A percentile compares a stretch with the other conserved stretches of the same genome.
phyloP scores from a whole-genome alignment of 2,888 invertebrate genomes.

The Meghimatium bilineatum region DNA sequence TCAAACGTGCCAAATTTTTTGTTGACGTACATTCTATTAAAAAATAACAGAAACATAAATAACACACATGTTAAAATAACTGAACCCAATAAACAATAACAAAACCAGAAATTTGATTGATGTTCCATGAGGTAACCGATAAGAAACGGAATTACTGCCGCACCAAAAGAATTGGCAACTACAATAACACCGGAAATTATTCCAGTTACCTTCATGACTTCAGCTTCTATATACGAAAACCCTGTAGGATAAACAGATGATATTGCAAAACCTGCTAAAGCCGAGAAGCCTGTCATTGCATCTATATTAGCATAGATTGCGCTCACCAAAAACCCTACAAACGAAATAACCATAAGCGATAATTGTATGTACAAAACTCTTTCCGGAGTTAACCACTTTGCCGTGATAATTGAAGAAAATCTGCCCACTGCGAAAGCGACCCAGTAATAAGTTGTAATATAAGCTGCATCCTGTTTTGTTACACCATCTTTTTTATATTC shows the following conservation, averaged over 20 bases:
- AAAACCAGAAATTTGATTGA: conserved; percentile 69
- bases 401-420: conserved; percentile 72
- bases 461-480: conserved; percentile 67
- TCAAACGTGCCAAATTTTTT: conserved; percentile 25
- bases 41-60: conserved; percentile 54
- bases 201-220: conserved; percentile 74
- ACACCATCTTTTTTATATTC: conserved; percentile 65
- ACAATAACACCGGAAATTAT: conserved; percentile 74
- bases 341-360: conserved; percentile 4
- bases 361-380: conserved; percentile 49
- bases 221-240: conserved; percentile 75
- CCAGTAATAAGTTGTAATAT: conserved; percentile 76
- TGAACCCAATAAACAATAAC: conserved; percentile 67
- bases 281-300: conserved; percentile 54
- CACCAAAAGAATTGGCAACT: conserved; percentile 74
- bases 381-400: conserved; percentile 69
- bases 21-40: conserved; percentile 35
- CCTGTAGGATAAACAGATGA: conserved; percentile 76
- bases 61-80: conserved; percentile 60
- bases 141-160: conserved; percentile 72
- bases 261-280: conserved; percentile 72
- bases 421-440: conserved; percentile 75
- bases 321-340: conserved; percentile 4
- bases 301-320: neutral
- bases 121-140: conserved; percentile 72